These are phyloP conservation scores for Chionoecetes opilio DNA, from an alignment of 1,140 invertebrate genomes.

Conservation along the genomic window DNA sequence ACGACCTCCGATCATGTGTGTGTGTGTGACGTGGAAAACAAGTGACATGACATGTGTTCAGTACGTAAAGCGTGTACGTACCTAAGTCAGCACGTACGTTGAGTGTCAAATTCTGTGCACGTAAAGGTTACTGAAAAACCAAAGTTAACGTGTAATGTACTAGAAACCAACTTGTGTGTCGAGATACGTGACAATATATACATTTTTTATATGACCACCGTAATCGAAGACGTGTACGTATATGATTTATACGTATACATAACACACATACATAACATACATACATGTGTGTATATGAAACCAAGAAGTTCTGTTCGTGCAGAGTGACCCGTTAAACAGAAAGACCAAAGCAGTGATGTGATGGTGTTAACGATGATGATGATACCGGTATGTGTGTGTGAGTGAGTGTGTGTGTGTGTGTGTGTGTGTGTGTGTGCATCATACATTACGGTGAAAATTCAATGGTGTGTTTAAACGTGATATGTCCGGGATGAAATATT, in stretches of 20 bases:
- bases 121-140: no score
- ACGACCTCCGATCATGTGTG: background rate
- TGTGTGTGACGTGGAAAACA: background rate
- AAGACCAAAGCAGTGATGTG: background rate
- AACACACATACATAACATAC: background rate
- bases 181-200: no score
- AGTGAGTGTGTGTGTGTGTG: slow-evolving; percentile 25
- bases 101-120: no score
- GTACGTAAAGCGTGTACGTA: background rate
- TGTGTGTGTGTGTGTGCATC: background rate
- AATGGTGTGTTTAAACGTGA: background rate
- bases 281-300: background rate
- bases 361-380: background rate
- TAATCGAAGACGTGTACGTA: background rate
- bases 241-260: background rate
- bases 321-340: background rate
- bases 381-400: background rate
- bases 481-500: background rate
- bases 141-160: background rate
- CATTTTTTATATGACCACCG: no score
- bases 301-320: background rate
- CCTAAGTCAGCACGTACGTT: no score
- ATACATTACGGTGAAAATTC: background rate
- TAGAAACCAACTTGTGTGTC: background rate
- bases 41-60: background rate